Percentiles rank a stretch among this genome's conserved stretches.
Evolutionary conservation across 2,888 invertebrate species (phyloP).

Genomic region (Trichacis sp.): DNA sequence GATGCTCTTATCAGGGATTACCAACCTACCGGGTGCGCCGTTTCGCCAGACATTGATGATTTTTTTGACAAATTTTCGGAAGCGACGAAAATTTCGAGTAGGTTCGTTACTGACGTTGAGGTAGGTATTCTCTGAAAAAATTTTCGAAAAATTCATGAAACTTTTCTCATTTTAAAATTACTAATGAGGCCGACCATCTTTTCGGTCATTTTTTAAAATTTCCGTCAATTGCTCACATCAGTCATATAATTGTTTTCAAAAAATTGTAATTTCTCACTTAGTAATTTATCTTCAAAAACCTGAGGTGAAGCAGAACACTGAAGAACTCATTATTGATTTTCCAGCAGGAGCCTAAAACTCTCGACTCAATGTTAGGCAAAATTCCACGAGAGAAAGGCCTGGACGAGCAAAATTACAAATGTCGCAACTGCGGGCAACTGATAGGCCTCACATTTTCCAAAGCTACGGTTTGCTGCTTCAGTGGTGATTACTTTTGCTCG

Average conservation of each 20-base stretch:
- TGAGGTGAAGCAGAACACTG: no score
- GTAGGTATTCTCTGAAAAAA: no score
- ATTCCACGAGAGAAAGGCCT: constrained; percentile 84
- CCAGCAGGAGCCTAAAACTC: constrained; percentile 38
- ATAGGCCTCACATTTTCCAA: constrained; percentile 75
- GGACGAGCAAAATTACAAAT: constrained; percentile 88
- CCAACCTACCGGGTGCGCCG: constrained; percentile 69
- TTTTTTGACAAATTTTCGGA: constrained; percentile 67
- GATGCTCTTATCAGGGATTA: constrained; percentile 75
- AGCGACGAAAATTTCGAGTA: constrained; percentile 27
- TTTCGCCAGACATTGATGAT: constrained; percentile 74
- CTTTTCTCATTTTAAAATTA: no score
- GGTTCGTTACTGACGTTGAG: constrained; percentile 37
- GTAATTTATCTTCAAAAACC: no score
- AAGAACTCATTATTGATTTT: no score
- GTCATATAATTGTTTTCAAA: no score
- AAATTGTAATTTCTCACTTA: no score
- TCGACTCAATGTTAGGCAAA: constrained; percentile 77
- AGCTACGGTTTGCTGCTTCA: constrained; percentile 83
- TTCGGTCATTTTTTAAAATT: no score
- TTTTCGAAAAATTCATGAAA: no score
- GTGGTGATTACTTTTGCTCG: constrained; percentile 90
- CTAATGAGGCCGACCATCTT: no score
- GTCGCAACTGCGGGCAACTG: constrained; percentile 78
- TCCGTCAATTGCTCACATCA: no score